phyloP scores from a whole-genome alignment of 2,888 invertebrate species.

The Selenia dentaria region DNA sequence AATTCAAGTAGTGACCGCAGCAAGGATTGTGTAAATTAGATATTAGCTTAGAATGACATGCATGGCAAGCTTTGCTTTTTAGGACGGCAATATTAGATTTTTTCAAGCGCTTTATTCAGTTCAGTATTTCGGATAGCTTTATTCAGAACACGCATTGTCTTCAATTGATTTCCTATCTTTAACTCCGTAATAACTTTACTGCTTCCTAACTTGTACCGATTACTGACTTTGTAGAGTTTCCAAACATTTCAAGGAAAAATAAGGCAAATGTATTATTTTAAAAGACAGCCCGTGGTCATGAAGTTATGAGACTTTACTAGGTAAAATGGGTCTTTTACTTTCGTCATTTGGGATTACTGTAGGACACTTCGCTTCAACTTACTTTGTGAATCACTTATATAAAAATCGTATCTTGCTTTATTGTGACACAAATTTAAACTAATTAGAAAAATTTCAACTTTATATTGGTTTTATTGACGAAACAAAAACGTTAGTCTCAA shows the following conservation, averaged over 20 bases:
- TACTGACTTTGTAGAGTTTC: conserved; percentile 8
- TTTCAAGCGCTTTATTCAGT: too few relatives aligned
- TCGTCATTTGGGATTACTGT: background rate
- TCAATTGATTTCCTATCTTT: background rate
- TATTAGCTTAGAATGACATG: too few relatives aligned
- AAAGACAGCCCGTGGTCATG: background rate
- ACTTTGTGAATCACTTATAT: background rate
- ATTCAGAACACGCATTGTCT: background rate
- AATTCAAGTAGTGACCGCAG: too few relatives aligned
- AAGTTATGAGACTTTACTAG: background rate
- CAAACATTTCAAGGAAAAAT: conserved; percentile 3
- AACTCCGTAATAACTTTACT: conserved; percentile 5
- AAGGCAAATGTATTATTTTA: background rate
- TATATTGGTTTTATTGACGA: too few relatives aligned
- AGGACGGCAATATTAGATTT: too few relatives aligned
- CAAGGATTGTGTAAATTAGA: too few relatives aligned
- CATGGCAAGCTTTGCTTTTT: too few relatives aligned
- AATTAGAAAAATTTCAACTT: too few relatives aligned
- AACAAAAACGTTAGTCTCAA: too few relatives aligned
- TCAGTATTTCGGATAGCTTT: too few relatives aligned
- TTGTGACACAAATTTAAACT: too few relatives aligned
- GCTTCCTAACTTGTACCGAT: conserved; percentile 8
- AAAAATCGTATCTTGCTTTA: too few relatives aligned
- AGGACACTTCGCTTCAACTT: background rate
- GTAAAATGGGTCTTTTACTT: background rate